phyloP scores from a whole-genome alignment of 2,797 vertebrate genomes.

The Myoxocephalus aenaeus region DNA sequence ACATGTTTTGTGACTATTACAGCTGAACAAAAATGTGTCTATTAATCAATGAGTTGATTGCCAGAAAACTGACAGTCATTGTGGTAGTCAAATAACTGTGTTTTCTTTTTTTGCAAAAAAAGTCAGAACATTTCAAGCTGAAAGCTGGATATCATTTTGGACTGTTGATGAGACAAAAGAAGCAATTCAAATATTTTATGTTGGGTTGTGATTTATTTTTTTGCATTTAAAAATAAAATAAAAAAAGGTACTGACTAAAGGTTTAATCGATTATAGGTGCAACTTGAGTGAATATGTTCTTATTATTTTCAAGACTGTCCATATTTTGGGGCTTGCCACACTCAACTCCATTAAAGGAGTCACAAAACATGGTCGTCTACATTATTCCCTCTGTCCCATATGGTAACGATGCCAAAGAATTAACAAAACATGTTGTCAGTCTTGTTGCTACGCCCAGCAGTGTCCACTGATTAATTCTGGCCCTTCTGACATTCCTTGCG shows the following conservation, averaged over 20 bases:
- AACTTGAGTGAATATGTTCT: neutral
- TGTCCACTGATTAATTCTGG: constrained; percentile 42
- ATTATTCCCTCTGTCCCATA: neutral
- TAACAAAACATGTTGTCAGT: neutral
- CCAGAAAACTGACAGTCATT: neutral
- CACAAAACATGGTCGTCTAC: neutral
- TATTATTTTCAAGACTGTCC: neutral
- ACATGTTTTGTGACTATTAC: neutral
- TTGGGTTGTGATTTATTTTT: neutral
- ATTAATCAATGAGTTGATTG: neutral
- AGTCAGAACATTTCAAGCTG: neutral
- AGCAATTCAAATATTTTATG: neutral
- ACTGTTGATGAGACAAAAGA: neutral
- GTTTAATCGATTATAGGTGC: neutral
- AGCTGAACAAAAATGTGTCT: neutral
- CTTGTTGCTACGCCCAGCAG: constrained; percentile 1
- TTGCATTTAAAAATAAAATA: too few species aligned
- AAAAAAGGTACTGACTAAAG: too few species aligned
- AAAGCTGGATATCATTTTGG: neutral
- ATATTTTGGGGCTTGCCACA: neutral
- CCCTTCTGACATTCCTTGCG: constrained; percentile 61
- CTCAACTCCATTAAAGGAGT: neutral
- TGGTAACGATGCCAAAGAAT: constrained; percentile 2
- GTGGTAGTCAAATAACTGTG: neutral
- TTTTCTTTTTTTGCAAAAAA: neutral